Evolutionary conservation across 2,888 invertebrate species (phyloP).

Genomic region (Aplocera efformata): DNA sequence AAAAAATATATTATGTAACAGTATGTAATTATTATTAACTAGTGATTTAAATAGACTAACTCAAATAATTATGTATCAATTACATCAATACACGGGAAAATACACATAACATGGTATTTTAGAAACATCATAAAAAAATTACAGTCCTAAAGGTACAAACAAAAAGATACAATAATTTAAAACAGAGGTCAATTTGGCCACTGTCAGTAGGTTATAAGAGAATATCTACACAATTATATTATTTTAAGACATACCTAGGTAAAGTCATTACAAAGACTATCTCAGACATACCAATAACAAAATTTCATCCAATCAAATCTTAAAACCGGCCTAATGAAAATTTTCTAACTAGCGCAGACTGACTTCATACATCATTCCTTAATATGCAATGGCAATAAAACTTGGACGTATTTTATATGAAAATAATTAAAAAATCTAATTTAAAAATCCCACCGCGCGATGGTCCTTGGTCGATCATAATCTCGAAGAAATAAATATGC

Average conservation of each 20-base stretch:
- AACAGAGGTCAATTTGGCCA: constrained; percentile 29
- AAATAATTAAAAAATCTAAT: constrained; percentile 42
- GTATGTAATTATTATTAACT: constrained; percentile 57
- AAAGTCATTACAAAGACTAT: constrained; percentile 15
- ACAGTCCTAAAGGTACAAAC: constrained; percentile 12
- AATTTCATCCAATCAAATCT: constrained; percentile 23
- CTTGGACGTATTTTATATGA: constrained; percentile 47
- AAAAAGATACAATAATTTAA: constrained; percentile 38
- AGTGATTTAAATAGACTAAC: constrained; percentile 48
- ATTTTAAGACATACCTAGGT: constrained; percentile 8
- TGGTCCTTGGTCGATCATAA: constrained; percentile 50
- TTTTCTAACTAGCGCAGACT: constrained; percentile 60
- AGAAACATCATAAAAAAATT: constrained; percentile 25
- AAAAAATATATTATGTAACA: constrained; percentile 74
- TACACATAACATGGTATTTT: constrained; percentile 14
- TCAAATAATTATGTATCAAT: constrained; percentile 35
- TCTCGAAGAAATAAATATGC: constrained; percentile 46
- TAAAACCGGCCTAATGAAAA: constrained; percentile 40
- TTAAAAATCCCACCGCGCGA: constrained; percentile 40
- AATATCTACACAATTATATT: constrained; percentile 20
- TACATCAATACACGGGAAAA: constrained; percentile 22
- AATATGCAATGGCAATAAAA: constrained; percentile 44
- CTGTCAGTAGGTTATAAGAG: constrained; percentile 13
- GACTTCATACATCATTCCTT: constrained; percentile 38
- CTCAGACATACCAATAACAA: constrained; percentile 19